These are phyloP conservation scores for Hydrocynus forskahlii DNA, from an alignment of 2,797 vertebrate species.

Conservation along the genomic window DNA sequence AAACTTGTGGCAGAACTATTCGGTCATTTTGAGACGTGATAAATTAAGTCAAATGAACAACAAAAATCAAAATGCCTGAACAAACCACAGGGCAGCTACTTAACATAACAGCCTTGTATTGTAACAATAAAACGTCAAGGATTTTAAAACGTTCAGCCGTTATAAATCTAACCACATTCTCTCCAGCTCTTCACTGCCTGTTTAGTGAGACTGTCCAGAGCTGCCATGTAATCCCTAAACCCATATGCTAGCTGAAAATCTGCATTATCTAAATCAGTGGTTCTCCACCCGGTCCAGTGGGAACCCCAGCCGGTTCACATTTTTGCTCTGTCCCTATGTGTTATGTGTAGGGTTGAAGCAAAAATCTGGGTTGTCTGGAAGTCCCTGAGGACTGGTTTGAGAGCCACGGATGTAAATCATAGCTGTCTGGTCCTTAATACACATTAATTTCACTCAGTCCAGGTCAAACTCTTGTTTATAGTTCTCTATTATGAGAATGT, in stretches of 20 bases:
- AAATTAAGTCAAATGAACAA: background rate
- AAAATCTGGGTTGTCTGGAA: too few species aligned
- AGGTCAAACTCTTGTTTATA: background rate
- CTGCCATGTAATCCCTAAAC: background rate
- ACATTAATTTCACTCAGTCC: background rate
- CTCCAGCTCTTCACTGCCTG: background rate
- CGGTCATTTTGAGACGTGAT: background rate
- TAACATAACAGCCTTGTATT: background rate
- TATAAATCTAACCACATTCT: background rate
- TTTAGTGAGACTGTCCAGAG: background rate
- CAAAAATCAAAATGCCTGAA: background rate
- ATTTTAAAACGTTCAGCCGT: background rate
- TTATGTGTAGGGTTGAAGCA: too few species aligned
- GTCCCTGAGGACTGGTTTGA: too few species aligned
- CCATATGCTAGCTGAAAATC: too few species aligned
- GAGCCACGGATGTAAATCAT: background rate
- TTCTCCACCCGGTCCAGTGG: too few species aligned
- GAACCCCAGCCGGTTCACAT: too few species aligned
- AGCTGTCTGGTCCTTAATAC: background rate
- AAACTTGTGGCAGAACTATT: background rate
- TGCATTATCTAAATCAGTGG: too few species aligned
- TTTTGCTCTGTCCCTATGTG: too few species aligned
- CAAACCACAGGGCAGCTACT: background rate
- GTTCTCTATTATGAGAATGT: too few species aligned
- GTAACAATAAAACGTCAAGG: background rate